Base-by-base conservation (phyloP, 2,113 vertebrate genomes). In the Tonatia bakeri region DNA sequence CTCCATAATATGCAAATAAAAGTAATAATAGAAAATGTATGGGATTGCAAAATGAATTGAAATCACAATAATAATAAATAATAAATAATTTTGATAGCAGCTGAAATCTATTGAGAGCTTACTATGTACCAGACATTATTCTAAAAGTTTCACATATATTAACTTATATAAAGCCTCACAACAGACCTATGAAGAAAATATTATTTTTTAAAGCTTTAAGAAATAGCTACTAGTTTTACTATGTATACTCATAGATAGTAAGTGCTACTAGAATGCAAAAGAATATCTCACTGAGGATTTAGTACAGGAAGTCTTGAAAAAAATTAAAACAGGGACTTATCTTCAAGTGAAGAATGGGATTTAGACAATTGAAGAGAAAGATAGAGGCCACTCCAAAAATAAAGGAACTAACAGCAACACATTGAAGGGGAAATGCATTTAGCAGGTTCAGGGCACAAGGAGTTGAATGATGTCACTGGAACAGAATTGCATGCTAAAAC, bases 131-230 rank as follows among this genome's bases (percentile, higher is more conserved):
- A 91, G 40, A 28, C 10, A 82, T 54, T 91, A 52, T 17, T 92
- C 28, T 82, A 73, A 86, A 67, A 82, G 28, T 20, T 56, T 17
- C 13, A 56, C 2, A 90, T 70, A 56, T 82, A 52, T 56, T 43
- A 95, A 69, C 16, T 85, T 85, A 59, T 50, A 9, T 90, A 94
- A 96, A 90, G 28, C 17, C 43, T 87, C n/a, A 87, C 45, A 83
- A 47, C 2, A 90, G 90, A 83, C 5, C 45, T 75, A 20, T 72
- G 36, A 92, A n/a, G 69, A 70, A 80, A 69, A 5, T 67, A 73
- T 16, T 76, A 52, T 72, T 75, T 95, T 85, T 94, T 54, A 82
- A 43, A 96, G 56, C 24, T n/a, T 36, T 75, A 65, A 26, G 5
- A 91, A 84, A 54, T 28, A 67, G 26, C 22, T 77, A 72, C 10